A percentile compares a stretch with the other conserved stretches of the same genome.
phyloP scores from a whole-genome alignment of 2,113 vertebrate species.

The Pseudorhombus dupliciocellatus region DNA sequence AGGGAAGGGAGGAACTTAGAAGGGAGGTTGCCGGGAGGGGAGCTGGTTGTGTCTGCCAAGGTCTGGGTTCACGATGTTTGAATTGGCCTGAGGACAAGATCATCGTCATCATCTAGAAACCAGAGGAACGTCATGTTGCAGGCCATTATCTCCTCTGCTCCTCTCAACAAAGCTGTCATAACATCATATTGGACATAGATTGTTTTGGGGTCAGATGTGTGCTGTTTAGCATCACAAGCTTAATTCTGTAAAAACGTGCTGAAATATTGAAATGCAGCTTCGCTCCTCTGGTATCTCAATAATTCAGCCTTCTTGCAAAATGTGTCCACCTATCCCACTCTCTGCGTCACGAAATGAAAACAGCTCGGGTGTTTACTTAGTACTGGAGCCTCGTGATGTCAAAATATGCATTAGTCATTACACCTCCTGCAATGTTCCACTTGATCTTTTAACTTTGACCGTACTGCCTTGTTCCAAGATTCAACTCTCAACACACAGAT shows the following conservation, averaged over 20 bases:
- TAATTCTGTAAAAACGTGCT: conserved; percentile 19
- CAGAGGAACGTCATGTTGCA: conserved; percentile 27
- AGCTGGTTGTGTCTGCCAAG: conserved; percentile 44
- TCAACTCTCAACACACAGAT: conserved; percentile 9
- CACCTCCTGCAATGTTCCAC: neutral
- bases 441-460: conserved; percentile 11
- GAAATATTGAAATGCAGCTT: neutral
- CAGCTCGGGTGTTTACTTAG: conserved; percentile 2
- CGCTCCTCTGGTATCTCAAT: neutral
- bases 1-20: conserved; percentile 54
- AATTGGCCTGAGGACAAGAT: conserved; percentile 58
- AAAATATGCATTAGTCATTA: conserved; percentile 17
- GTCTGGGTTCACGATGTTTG: conserved; percentile 54
- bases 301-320: neutral
- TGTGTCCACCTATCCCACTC: neutral
- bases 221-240: conserved; percentile 27
- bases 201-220: conserved; percentile 20
- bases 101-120: conserved; percentile 38
- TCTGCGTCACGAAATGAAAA: neutral
- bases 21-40: conserved; percentile 50
- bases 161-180: conserved; percentile 42
- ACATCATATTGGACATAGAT: conserved; percentile 44
- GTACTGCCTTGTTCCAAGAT: conserved; percentile 8
- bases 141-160: conserved; percentile 32
- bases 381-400: neutral